These are phyloP conservation scores for Zele albiditarsus DNA, from an alignment of 2,888 invertebrate species.

Conservation along the genomic window DNA sequence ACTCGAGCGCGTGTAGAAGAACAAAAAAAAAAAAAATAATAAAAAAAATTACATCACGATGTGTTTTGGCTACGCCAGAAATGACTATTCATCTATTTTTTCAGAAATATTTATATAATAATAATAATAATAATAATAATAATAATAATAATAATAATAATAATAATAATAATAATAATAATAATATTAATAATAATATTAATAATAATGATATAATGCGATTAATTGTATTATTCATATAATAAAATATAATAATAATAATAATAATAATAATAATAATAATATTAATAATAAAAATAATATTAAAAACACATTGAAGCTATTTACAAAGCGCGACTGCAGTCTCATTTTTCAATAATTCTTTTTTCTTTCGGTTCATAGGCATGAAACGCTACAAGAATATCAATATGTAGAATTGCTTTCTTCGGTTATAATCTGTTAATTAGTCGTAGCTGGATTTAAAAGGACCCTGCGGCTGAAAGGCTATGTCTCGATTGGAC, in stretches of 20 bases:
- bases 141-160: constrained; percentile 66
- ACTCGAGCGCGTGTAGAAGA: constrained; percentile 34
- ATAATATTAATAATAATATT: too few relatives aligned
- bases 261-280: constrained; percentile 65
- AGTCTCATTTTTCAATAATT: constrained; percentile 57
- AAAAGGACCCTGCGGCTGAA: constrained; percentile 46
- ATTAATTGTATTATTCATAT: constrained; percentile 57
- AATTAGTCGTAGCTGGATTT: constrained; percentile 33
- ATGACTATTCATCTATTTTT: constrained; percentile 45
- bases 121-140: too few relatives aligned
- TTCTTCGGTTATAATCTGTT: constrained; percentile 16
- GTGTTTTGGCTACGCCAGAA: constrained; percentile 2
- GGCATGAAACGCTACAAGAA: neutral
- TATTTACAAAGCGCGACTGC: constrained; percentile 72
- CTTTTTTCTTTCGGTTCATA: constrained; percentile 24
- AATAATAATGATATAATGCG: constrained; percentile 60
- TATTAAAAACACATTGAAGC: constrained; percentile 62
- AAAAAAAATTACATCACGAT: constrained; percentile 15
- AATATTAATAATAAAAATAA: constrained; percentile 58
- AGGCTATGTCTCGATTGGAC: constrained; percentile 51
- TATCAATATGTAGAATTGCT: constrained; percentile 18
- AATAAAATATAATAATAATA: constrained; percentile 57
- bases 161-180: constrained; percentile 61
- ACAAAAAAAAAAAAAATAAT: constrained; percentile 20
- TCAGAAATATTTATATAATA: constrained; percentile 58